Percentiles rank a stretch among this genome's conserved stretches.
Evolutionary conservation across 2,888 invertebrate genomes (phyloP).

Genomic region (Platynereis dumerilii): DNA sequence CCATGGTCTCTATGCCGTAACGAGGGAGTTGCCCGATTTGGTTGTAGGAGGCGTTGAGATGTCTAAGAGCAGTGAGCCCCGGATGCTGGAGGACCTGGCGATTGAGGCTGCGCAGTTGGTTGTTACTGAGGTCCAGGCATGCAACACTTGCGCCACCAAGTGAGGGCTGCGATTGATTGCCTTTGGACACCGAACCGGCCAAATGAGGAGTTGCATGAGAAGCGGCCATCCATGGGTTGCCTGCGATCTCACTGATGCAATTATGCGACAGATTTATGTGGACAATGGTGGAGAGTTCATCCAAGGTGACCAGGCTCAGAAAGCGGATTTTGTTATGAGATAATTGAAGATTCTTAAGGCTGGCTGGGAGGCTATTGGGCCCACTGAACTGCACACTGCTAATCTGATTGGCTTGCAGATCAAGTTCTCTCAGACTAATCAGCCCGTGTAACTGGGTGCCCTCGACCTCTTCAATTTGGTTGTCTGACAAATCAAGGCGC

Average conservation of each 20-base stretch:
- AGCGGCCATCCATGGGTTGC: no score
- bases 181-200: neutral
- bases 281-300: neutral
- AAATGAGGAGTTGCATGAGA: no score
- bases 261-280: constrained; percentile 3
- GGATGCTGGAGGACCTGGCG: constrained; percentile 19
- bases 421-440: constrained; percentile 5
- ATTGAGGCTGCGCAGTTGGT: constrained; percentile 24
- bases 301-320: neutral
- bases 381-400: neutral
- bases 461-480: constrained; percentile 2
- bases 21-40: constrained; percentile 30
- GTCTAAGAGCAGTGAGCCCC: constrained; percentile 23
- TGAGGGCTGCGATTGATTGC: neutral
- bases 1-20: constrained; percentile 30
- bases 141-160: neutral
- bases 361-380: neutral
- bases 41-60: constrained; percentile 31
- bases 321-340: constrained; percentile 6
- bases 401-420: constrained; percentile 3
- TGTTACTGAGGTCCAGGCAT: constrained; percentile 30
- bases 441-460: neutral
- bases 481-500: constrained; percentile 3
- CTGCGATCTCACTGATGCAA: constrained; percentile 6
- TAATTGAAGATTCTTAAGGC: constrained; percentile 8